phyloP scores from a whole-genome alignment of 2,888 invertebrate species.

The Galeopsomyia nigrocyanea region DNA sequence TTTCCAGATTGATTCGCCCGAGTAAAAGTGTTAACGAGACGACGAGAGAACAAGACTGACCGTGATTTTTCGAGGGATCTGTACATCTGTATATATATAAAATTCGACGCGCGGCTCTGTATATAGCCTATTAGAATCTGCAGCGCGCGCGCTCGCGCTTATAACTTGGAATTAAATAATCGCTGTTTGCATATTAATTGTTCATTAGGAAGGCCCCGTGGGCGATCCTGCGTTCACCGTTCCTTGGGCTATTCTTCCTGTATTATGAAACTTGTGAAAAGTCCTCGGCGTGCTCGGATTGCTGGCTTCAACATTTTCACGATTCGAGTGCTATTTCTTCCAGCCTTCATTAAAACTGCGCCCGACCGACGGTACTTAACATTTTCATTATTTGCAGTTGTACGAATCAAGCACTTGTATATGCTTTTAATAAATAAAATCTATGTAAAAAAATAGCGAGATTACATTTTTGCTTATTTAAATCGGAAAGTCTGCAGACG shows the following conservation, averaged over 20 bases:
- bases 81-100: not conserved
- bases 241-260: no score
- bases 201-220: conserved; percentile 56
- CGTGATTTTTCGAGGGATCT: not conserved
- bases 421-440: no score
- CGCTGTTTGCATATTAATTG: conserved; percentile 68
- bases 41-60: not conserved
- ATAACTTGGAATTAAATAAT: conserved; percentile 65
- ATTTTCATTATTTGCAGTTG: no score
- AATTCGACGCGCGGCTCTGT: not conserved
- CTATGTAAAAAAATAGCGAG: no score
- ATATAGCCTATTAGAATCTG: conserved; percentile 60
- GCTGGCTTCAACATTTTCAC: no score
- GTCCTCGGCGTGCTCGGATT: conserved; percentile 6
- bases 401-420: no score
- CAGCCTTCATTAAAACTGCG: no score
- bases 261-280: no score
- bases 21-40: not conserved
- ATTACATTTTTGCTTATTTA: no score
- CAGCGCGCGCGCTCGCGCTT: conserved; percentile 49
- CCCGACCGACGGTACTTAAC: no score
- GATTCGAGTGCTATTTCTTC: no score
- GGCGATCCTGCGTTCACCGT: not conserved
- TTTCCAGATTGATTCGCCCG: not conserved
- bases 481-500: not conserved